Evolutionary conservation across 2,888 invertebrate species (phyloP).

Genomic region (Baronia brevicornis): DNA sequence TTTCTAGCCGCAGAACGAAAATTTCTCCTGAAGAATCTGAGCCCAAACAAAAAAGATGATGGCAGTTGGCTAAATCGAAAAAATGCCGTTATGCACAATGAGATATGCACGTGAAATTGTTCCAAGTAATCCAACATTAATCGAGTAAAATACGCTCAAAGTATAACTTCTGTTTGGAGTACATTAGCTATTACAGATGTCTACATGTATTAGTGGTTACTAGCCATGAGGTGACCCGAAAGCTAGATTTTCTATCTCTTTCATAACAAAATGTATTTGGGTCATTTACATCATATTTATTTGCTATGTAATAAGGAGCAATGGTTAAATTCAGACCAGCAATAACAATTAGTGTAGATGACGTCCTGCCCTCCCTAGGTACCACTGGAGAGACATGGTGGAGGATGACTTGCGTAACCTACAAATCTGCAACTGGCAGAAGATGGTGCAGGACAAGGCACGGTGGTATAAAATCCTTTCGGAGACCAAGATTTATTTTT

Average conservation of each 20-base stretch:
- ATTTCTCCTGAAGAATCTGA: no score
- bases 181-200: slow-evolving; percentile 46
- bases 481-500: no score
- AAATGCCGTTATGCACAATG: slow-evolving; percentile 3
- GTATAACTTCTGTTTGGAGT: slow-evolving; percentile 13
- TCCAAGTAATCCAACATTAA: slow-evolving; percentile 10
- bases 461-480: no score
- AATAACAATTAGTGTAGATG: slow-evolving; percentile 7
- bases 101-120: slow-evolving; percentile 2
- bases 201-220: background rate
- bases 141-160: slow-evolving; percentile 12
- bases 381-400: no score
- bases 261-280: background rate
- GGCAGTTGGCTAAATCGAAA: no score
- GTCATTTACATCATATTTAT: background rate
- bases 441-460: no score
- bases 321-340: background rate
- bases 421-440: no score
- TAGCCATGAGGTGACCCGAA: background rate
- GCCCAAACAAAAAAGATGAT: no score
- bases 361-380: no score
- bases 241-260: no score
- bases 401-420: no score
- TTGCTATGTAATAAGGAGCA: background rate
- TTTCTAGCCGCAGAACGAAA: no score